These are phyloP conservation scores for Diachasmimorpha longicaudata DNA, from an alignment of 1,140 invertebrate genomes.

Conservation along the genomic window DNA sequence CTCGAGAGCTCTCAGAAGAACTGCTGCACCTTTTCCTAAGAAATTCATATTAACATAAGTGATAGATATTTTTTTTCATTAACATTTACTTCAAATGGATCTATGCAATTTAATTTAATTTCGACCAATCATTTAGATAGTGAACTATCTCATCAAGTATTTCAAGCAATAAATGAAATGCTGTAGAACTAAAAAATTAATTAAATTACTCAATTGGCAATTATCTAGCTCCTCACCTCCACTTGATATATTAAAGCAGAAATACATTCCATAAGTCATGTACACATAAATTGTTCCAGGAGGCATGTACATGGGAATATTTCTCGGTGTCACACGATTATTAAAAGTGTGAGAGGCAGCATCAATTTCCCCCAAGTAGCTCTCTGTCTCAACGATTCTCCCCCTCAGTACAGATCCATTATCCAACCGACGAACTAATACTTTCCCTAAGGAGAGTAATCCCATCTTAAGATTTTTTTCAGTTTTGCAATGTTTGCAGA, in stretches of 20 bases:
- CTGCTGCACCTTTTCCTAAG: constrained; percentile 69
- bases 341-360: constrained; percentile 75
- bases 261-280: constrained; percentile 83
- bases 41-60: constrained; percentile 20
- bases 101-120: no score
- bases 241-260: constrained; percentile 84
- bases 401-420: constrained; percentile 67
- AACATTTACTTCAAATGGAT: no score
- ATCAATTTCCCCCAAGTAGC: constrained; percentile 76
- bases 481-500: not conserved
- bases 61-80: not conserved
- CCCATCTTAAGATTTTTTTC: not conserved
- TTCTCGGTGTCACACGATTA: constrained; percentile 71
- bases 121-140: no score
- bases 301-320: constrained; percentile 80
- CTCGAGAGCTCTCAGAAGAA: constrained; percentile 75
- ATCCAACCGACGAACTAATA: constrained; percentile 67
- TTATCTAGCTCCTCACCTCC: constrained; percentile 59
- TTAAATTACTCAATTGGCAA: not conserved
- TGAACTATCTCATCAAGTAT: no score
- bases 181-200: constrained; percentile 39
- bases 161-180: no score
- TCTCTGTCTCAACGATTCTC: constrained; percentile 81
- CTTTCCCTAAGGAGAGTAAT: constrained; percentile 57
- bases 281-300: constrained; percentile 84